Percentiles rank a stretch among this genome's conserved stretches.
Evolutionary conservation across 2,888 invertebrate genomes (phyloP).

Genomic region (Euzetes globulus): DNA sequence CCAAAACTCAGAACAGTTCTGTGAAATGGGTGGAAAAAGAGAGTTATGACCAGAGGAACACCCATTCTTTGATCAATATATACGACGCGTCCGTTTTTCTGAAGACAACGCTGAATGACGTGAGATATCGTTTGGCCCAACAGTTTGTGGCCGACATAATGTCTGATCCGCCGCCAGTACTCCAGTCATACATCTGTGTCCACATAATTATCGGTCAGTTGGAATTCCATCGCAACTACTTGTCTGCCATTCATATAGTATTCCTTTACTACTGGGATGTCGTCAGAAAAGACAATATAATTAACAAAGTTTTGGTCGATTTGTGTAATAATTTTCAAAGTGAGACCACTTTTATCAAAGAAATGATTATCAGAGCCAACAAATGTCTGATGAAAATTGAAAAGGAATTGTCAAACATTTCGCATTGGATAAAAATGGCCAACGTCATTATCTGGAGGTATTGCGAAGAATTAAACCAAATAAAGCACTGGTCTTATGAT

Average conservation of each 20-base stretch:
- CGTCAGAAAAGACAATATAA: constrained; percentile 5
- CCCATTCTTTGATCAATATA: background rate
- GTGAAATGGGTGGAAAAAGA: background rate
- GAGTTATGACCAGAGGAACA: background rate
- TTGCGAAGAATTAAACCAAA: constrained; percentile 9
- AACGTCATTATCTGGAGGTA: constrained; percentile 8
- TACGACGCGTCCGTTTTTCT: constrained; percentile 14
- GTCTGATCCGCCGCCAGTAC: constrained; percentile 1
- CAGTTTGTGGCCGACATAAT: constrained; percentile 4
- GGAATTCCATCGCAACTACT: constrained; percentile 9
- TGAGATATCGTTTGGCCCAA: constrained; percentile 14
- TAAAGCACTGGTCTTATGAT: constrained; percentile 14
- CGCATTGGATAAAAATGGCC: background rate
- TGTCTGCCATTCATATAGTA: background rate
- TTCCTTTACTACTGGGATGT: constrained; percentile 22
- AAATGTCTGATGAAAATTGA: constrained; percentile 8
- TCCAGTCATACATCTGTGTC: constrained; percentile 1
- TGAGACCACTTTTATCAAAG: background rate
- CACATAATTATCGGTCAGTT: constrained; percentile 13
- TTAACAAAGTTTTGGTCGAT: constrained; percentile 19
- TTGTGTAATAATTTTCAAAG: background rate
- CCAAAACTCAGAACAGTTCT: background rate
- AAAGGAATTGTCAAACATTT: background rate
- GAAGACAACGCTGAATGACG: constrained; percentile 12
- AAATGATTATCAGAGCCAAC: constrained; percentile 15